phyloP scores from a whole-genome alignment of 2,113 vertebrate genomes.

The Sylvietta virens region DNA sequence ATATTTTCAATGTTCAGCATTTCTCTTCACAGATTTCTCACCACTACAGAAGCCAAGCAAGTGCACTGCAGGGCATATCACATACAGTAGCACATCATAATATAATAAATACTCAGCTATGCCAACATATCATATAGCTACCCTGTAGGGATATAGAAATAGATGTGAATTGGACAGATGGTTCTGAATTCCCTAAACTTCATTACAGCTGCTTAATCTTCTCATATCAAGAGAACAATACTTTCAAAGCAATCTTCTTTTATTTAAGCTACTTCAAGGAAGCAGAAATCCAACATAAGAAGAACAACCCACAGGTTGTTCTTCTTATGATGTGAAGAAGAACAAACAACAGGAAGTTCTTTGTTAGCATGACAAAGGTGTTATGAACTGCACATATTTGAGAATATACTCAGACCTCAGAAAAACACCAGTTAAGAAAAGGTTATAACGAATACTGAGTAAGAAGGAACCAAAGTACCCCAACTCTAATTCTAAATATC shows the following conservation, averaged over 20 bases:
- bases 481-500: not conserved
- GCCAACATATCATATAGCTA: not conserved
- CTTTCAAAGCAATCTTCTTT: not conserved
- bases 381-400: accelerated
- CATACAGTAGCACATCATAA: accelerated
- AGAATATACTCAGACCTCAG: not conserved
- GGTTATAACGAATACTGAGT: not conserved
- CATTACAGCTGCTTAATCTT: not conserved
- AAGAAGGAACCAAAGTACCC: not conserved
- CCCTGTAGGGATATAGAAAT: not conserved
- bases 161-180: not conserved
- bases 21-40: not conserved
- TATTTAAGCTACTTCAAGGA: not conserved
- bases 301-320: too few relatives aligned
- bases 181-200: not conserved
- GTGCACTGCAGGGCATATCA: not conserved
- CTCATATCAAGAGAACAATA: not conserved
- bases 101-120: not conserved
- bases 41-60: not conserved
- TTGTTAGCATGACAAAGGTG: not conserved
- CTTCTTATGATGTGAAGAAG: too few relatives aligned
- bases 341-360: too few relatives aligned
- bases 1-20: not conserved
- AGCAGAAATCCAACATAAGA: not conserved
- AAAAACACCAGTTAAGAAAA: not conserved